Conservation (phyloP, 2,888 invertebrate species). For the Drosophila cyrtoloma region DNA sequence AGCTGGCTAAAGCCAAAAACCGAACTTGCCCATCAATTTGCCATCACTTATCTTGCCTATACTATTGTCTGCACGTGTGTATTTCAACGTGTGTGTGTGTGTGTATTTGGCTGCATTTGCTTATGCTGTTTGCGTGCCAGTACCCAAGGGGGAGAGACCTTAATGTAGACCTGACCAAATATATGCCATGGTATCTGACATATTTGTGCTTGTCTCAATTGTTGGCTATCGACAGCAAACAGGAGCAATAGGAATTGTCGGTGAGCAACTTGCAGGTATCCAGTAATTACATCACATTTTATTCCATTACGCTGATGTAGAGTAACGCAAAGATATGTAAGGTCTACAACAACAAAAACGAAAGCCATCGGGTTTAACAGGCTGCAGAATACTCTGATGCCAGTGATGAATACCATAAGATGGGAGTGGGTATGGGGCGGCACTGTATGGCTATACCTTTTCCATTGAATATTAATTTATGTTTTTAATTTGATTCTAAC, state of each 20-base stretch:
- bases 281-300: not conserved
- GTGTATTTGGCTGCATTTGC: slow-evolving; percentile 52
- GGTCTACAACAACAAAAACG: not conserved
- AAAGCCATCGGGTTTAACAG: not conserved
- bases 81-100: not conserved
- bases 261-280: not conserved
- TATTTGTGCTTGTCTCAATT: slow-evolving; percentile 27
- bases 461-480: too few species aligned
- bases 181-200: slow-evolving; percentile 20
- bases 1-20: not conserved
- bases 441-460: too few species aligned
- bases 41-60: slow-evolving; percentile 71
- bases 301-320: not conserved
- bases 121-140: slow-evolving; percentile 67
- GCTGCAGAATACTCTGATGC: not conserved
- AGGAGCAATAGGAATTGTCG: not conserved
- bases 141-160: not conserved
- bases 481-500: too few species aligned
- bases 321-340: not conserved
- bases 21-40: slow-evolving; percentile 67
- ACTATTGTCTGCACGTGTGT: slow-evolving; percentile 22
- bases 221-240: slow-evolving; percentile 12
- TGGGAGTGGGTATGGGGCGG: too few species aligned
- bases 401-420: not conserved
- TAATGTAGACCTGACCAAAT: not conserved